Conservation (phyloP, 2,113 vertebrate species). For the human region GRCh38 chr6:61856001-61856500, state of each 20-base stretch:
- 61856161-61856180: not conserved
- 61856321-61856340: not conserved
- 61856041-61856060: not conserved
- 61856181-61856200: not conserved
- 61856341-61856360: not conserved
- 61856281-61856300: accelerated
- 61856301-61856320: not conserved
- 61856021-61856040: not conserved
- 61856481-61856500: not conserved
- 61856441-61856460: not conserved
- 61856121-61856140: not conserved
- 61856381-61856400: not conserved
- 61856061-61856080: not conserved
- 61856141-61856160: not conserved
- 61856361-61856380: not conserved
- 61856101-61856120: not conserved
- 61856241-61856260: not conserved
- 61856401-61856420: not conserved
- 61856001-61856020: not conserved
- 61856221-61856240: not conserved
- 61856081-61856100: not conserved
- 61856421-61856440: not conserved
- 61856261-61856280: too few relatives aligned
- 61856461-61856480: not conserved
- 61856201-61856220: not conserved